Percentiles rank a stretch among this genome's conserved stretches.
Evolutionary conservation across 2,888 invertebrate species (phyloP).

Genomic region (Eristalis arbustorum): DNA sequence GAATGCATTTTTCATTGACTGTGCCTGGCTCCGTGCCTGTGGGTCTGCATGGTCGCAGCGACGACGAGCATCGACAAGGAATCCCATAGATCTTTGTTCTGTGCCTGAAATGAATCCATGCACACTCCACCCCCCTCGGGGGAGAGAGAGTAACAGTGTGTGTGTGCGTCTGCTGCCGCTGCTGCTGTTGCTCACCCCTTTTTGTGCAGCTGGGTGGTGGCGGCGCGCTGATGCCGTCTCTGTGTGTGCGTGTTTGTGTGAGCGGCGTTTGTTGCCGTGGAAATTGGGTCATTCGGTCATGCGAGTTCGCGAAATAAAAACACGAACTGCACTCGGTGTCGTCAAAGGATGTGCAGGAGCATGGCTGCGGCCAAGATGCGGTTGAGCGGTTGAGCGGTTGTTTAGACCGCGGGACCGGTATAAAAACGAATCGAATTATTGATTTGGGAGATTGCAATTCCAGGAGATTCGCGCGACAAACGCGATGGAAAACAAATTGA

Average conservation of each 20-base stretch:
- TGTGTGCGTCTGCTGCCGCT: background rate
- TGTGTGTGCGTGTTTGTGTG: slow-evolving; percentile 6
- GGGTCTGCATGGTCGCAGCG: background rate
- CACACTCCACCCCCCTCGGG: background rate
- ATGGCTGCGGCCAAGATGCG: background rate
- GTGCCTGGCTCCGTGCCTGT: background rate
- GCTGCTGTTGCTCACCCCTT: background rate
- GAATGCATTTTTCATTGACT: slow-evolving; percentile 32
- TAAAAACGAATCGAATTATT: background rate
- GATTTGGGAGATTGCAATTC: background rate
- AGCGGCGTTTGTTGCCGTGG: slow-evolving; percentile 46
- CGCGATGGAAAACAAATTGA: background rate
- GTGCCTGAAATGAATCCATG: background rate
- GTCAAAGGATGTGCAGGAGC: slow-evolving; percentile 40
- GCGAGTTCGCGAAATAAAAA: slow-evolving; percentile 68
- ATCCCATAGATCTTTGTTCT: background rate
- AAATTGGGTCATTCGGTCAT: slow-evolving; percentile 80
- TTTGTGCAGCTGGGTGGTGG: slow-evolving; percentile 3
- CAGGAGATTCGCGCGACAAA: too few species aligned
- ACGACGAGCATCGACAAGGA: background rate
- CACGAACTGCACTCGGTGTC: slow-evolving; percentile 19
- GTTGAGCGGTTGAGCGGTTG: background rate
- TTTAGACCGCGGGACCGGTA: background rate
- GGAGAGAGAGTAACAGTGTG: background rate
- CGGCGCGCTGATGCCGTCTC: background rate